A percentile compares a stretch with the other conserved stretches of the same genome.
Conservation (phyloP, 1,140 invertebrate species). For the Steinernema khuongi region DNA sequence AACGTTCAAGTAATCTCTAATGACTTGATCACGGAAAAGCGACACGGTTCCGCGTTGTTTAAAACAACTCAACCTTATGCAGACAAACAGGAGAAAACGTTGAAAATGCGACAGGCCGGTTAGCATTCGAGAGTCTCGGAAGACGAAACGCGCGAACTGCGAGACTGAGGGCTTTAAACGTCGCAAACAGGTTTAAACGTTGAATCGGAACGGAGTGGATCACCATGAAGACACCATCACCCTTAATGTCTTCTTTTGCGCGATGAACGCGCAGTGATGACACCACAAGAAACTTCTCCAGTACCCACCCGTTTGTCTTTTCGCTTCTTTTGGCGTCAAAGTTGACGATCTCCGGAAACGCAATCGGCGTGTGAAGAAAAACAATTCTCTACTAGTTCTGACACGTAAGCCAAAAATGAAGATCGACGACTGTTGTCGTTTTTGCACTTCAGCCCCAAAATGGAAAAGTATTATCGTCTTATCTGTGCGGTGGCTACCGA, state of each 20-base stretch:
- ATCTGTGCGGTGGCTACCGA: not conserved
- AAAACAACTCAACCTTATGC: too few relatives aligned
- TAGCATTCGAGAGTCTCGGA: not conserved
- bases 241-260: not conserved
- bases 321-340: not conserved
- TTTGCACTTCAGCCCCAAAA: not conserved
- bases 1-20: not conserved
- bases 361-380: not conserved
- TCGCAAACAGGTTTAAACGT: not conserved
- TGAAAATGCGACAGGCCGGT: not conserved
- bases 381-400: not conserved
- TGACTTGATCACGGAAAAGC: too few relatives aligned
- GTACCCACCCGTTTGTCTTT: not conserved
- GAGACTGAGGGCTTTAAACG: too few relatives aligned
- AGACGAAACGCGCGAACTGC: too few relatives aligned
- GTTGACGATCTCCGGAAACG: not conserved
- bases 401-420: not conserved
- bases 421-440: not conserved
- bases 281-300: not conserved
- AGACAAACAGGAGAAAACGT: too few relatives aligned
- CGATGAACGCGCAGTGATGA: not conserved
- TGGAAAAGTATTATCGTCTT: not conserved
- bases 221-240: not conserved
- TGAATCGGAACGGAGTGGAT: conserved; percentile 9
- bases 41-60: too few relatives aligned